A percentile compares a stretch with the other conserved stretches of the same genome.
Conservation (phyloP, 35 echinoderm and acorn worm genomes). For the Ophiothrix spiculata region DNA sequence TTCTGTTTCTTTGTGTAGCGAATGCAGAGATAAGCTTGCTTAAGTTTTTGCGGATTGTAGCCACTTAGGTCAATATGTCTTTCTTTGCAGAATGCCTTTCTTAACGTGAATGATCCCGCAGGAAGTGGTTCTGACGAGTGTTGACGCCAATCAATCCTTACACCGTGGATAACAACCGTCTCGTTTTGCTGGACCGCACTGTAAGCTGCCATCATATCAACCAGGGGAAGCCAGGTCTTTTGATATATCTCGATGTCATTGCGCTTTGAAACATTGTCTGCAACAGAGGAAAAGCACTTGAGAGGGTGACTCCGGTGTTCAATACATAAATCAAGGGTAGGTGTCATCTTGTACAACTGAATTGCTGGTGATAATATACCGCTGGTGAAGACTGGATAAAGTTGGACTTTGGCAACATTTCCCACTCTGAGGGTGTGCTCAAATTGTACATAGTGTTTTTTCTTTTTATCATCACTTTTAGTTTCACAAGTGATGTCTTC, state of each 20-base stretch:
- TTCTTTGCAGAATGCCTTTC: conserved; percentile 20
- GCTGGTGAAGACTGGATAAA: conserved; percentile 36
- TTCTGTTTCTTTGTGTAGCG: neutral
- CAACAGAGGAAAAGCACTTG: conserved; percentile 58
- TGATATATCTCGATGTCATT: conserved; percentile 40
- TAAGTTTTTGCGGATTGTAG: neutral
- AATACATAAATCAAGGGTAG: conserved; percentile 61
- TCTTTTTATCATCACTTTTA: conserved; percentile 30
- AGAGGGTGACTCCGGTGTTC: conserved; percentile 76
- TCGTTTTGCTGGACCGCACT: conserved; percentile 67
- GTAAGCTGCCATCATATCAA: conserved; percentile 69
- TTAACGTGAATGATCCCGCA: conserved; percentile 7
- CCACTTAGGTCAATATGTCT: conserved; percentile 20
- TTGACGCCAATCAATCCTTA: conserved; percentile 56
- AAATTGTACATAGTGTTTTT: conserved; percentile 47
- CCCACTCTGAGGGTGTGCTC: conserved; percentile 45
- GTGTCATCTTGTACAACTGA: conserved; percentile 80
- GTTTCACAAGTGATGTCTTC: conserved; percentile 54
- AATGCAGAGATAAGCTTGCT: conserved; percentile 39
- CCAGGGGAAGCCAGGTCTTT: conserved; percentile 63
- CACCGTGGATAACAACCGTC: conserved; percentile 53
- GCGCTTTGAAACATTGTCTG: conserved; percentile 29
- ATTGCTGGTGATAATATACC: conserved; percentile 58
- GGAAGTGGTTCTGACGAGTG: neutral
- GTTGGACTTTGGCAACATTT: conserved; percentile 67